Evolutionary conservation across 2,888 invertebrate species (phyloP).

Genomic region (Macrosoma leucophasiata): DNA sequence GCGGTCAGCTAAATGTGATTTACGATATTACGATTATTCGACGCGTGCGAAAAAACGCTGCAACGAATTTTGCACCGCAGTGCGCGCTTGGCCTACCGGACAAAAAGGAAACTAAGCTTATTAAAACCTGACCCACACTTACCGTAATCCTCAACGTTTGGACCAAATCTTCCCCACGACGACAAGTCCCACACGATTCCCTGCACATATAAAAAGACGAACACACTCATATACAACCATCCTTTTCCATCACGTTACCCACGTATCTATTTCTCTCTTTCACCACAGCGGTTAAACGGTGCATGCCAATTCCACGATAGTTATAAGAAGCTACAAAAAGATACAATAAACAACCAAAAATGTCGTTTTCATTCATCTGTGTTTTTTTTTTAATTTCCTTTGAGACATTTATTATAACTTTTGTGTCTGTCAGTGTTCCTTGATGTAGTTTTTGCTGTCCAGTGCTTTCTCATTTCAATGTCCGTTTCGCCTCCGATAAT

Average conservation of each 20-base stretch:
- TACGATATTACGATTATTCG: too few species aligned
- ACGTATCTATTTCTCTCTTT: slow-evolving; percentile 41
- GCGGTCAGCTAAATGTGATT: too few species aligned
- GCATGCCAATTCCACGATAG: slow-evolving; percentile 65
- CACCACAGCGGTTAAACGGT: slow-evolving; percentile 56
- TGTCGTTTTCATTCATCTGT: slow-evolving; percentile 23
- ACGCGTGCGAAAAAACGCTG: too few species aligned
- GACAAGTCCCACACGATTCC: slow-evolving; percentile 46
- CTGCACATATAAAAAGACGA: slow-evolving; percentile 75
- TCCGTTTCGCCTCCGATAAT: slow-evolving; percentile 27
- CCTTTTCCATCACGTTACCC: slow-evolving; percentile 36
- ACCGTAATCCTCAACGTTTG: slow-evolving; percentile 32
- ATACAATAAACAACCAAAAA: slow-evolving; percentile 43
- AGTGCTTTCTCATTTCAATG: slow-evolving; percentile 34
- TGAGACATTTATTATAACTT: slow-evolving; percentile 26
- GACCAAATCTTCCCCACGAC: slow-evolving; percentile 32
- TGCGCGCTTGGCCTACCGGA: too few species aligned
- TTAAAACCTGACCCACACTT: slow-evolving; percentile 36
- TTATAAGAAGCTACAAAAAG: slow-evolving; percentile 61
- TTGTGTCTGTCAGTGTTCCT: slow-evolving; percentile 35
- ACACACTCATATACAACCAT: slow-evolving; percentile 70
- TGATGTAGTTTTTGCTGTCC: slow-evolving; percentile 34
- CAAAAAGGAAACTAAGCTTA: too few species aligned
- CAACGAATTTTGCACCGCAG: too few species aligned
- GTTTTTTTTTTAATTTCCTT: slow-evolving; percentile 20